Evolutionary conservation across 2,888 invertebrate genomes (phyloP).

Genomic region (Spicauda simplicius): DNA sequence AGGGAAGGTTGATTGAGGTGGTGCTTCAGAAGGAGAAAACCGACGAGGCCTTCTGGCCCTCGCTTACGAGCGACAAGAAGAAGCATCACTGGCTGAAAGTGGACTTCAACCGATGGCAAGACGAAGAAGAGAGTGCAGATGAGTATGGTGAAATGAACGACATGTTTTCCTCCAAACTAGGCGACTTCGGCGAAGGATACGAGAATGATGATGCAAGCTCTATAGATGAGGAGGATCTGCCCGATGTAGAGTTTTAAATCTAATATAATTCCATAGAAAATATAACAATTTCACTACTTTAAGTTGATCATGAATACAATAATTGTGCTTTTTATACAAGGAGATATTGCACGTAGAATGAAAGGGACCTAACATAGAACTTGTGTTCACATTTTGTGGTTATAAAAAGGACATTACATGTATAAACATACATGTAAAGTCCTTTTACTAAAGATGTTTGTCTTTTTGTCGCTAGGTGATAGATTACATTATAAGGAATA

Average conservation of each 20-base stretch:
- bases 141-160: conserved; percentile 80
- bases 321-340: conserved; percentile 30
- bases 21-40: conserved; percentile 87
- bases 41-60: conserved; percentile 93
- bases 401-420: too few species aligned
- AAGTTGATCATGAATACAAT: conserved; percentile 17
- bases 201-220: conserved; percentile 87
- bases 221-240: conserved; percentile 90
- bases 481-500: too few species aligned
- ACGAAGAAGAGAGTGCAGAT: conserved; percentile 96
- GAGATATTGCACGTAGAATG: background rate
- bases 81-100: conserved; percentile 98
- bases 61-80: conserved; percentile 92
- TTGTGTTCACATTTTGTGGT: too few species aligned
- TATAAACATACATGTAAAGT: too few species aligned
- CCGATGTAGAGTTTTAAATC: conserved; percentile 85
- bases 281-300: conserved; percentile 6
- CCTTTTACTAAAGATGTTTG: too few species aligned
- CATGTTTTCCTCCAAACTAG: conserved; percentile 67
- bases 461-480: too few species aligned
- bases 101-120: conserved; percentile 98
- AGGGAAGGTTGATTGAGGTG: conserved; percentile 89
- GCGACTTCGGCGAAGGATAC: conserved; percentile 64
- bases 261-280: conserved; percentile 31
- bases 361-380: too few species aligned